Evolutionary conservation across 2,888 invertebrate species (phyloP).

Genomic region (Microplitis deprimator): DNA sequence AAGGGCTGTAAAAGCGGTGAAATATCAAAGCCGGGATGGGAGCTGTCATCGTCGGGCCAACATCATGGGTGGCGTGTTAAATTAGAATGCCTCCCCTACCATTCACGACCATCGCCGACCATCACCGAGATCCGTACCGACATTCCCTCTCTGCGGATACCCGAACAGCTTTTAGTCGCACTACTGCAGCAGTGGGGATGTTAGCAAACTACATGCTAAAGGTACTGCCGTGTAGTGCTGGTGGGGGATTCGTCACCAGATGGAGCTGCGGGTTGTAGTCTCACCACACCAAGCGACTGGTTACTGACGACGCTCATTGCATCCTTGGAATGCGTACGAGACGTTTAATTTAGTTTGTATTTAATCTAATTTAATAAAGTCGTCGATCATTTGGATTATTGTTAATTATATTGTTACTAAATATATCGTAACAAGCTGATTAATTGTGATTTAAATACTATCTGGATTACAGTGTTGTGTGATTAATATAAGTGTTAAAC

Average conservation of each 20-base stretch:
- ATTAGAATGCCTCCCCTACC: slow-evolving; percentile 72
- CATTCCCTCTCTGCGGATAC: slow-evolving; percentile 66
- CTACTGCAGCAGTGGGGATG: slow-evolving; percentile 4
- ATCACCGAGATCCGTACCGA: slow-evolving; percentile 73
- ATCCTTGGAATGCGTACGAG: slow-evolving; percentile 62
- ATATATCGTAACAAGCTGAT: not conserved
- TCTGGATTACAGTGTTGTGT: slow-evolving; percentile 42
- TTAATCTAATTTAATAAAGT: not conserved
- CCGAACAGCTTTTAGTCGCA: slow-evolving; percentile 23
- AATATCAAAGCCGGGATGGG: slow-evolving; percentile 72
- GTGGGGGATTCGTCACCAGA: slow-evolving; percentile 62
- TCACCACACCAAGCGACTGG: not conserved
- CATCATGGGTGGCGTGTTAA: slow-evolving; percentile 72
- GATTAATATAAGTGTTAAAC: slow-evolving; percentile 52
- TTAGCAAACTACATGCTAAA: slow-evolving; percentile 63
- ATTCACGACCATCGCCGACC: slow-evolving; percentile 71
- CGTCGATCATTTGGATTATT: not conserved
- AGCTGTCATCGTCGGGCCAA: slow-evolving; percentile 72
- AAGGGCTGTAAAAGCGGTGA: slow-evolving; percentile 69
- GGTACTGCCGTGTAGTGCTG: slow-evolving; percentile 66
- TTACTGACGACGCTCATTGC: slow-evolving; percentile 57
- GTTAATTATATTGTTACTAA: not conserved
- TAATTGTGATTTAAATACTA: slow-evolving; percentile 4
- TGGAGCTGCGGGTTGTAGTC: not conserved
- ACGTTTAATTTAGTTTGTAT: slow-evolving; percentile 51